Evolutionary conservation across 2,113 vertebrate species (phyloP), one percentile per base, ranked within the genome.

Genomic region (Bufo bufo): DNA sequence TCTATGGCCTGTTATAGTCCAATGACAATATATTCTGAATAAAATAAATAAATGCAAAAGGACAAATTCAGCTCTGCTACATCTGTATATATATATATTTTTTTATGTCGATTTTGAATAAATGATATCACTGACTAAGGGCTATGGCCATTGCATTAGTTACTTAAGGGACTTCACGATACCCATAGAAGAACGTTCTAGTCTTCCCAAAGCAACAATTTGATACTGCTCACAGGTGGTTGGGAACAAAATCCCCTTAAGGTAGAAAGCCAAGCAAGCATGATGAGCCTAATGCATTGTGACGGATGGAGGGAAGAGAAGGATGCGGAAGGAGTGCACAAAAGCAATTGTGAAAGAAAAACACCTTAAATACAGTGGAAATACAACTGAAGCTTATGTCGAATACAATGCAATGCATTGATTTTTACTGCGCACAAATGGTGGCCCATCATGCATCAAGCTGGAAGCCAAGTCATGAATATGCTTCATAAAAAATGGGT

Each of bases 181-280:
- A 33, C 33, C 33, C 33, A 54, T 7, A 54, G 33, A 7, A 20
- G 82, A 12, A 17, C 69, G 71, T 16, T 78, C 61, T 89, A 5
- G 49, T 88, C 52, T 2, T 65, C 75, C 10, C 0, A 50, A 71
- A 80, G 79, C 91, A 87, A 12, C 47, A 0, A 12, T 43, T 9
- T 1, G 19, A 5, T 47, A 59, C 88, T 50, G 84, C 69, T 92
- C 92, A 93, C 91, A 93, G 91, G 91, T 93, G 90, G 91, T 90
- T 89, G 80, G 1, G 69, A 72, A 80, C 72, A 91, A 72, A 91
- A 90, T 91, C 89, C 91, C 77, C 50, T 80, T 58, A 74, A 47
- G 33, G 86, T 79, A 10, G 63, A 50, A 71, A 86, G 20, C 47
- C 65, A 43, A 85, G 65, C 6, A 52, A 85, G 89, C 79, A 58